Evolutionary conservation across 2,888 invertebrate species (phyloP).

Genomic region (Eumerus sabulonum): DNA sequence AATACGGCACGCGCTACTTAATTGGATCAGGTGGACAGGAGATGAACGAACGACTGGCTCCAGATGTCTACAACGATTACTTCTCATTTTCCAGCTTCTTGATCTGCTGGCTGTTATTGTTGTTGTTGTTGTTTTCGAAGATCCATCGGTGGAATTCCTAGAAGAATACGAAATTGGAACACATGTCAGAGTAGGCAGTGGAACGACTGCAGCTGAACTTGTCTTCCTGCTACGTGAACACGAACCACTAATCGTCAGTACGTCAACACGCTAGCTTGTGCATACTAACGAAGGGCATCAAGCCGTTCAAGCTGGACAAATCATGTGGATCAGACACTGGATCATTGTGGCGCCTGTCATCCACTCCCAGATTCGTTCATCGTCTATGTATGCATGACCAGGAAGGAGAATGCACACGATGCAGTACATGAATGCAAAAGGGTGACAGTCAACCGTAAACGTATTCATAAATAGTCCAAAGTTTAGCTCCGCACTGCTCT

Average conservation of each 20-base stretch:
- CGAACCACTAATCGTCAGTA: neutral
- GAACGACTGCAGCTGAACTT: slow-evolving; percentile 39
- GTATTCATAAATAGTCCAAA: neutral
- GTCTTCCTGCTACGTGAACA: slow-evolving; percentile 26
- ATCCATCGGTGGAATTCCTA: slow-evolving; percentile 7
- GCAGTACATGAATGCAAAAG: slow-evolving; percentile 15
- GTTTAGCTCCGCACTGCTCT: too few species aligned
- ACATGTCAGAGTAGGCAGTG: slow-evolving; percentile 38
- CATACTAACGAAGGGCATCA: slow-evolving; percentile 47
- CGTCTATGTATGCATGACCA: neutral
- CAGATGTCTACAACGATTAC: slow-evolving; percentile 45
- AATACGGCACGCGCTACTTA: slow-evolving; percentile 49
- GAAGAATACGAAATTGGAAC: neutral
- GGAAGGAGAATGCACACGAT: slow-evolving; percentile 7
- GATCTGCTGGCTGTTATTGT: slow-evolving; percentile 30
- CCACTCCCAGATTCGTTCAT: slow-evolving; percentile 26
- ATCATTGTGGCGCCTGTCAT: slow-evolving; percentile 44
- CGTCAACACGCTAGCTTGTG: slow-evolving; percentile 21
- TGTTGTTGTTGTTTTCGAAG: slow-evolving; percentile 24
- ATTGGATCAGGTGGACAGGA: slow-evolving; percentile 25
- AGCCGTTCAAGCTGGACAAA: slow-evolving; percentile 13
- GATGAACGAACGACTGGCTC: slow-evolving; percentile 30
- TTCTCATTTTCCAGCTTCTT: slow-evolving; percentile 20
- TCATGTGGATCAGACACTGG: slow-evolving; percentile 40
- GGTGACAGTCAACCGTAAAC: slow-evolving; percentile 21